A percentile compares a stretch with the other conserved stretches of the same genome.
Conservation (phyloP, 2,797 vertebrate genomes). For the Lates japonicus region DNA sequence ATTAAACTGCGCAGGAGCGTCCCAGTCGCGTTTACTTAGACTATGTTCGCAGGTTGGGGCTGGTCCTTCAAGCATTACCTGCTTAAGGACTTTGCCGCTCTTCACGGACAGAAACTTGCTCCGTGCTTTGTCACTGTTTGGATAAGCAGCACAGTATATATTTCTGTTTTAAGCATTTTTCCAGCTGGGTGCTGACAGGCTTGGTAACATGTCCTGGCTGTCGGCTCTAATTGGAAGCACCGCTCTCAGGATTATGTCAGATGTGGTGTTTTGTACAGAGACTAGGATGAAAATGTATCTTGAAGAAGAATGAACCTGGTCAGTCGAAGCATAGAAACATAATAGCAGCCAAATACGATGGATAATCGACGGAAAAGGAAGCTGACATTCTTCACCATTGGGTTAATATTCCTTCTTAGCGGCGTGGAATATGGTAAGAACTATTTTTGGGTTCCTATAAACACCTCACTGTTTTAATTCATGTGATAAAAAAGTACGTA, state of each 20-base stretch:
- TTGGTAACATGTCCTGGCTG: neutral
- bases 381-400: constrained; percentile 86
- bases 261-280: neutral
- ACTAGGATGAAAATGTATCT: neutral
- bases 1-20: constrained; percentile 23
- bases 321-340: neutral
- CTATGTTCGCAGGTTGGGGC: neutral
- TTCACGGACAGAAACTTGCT: accelerated
- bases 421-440: constrained; percentile 90
- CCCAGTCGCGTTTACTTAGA: neutral
- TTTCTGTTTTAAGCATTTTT: accelerated
- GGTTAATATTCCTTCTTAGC: constrained; percentile 88
- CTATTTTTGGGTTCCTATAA: no score
- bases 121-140: no score
- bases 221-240: constrained; percentile 64
- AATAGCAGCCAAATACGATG: constrained; percentile 66
- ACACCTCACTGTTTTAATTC: neutral
- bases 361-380: constrained; percentile 82
- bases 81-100: accelerated
- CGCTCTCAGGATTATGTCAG: constrained; percentile 47
- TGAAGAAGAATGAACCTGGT: neutral
- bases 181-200: neutral
- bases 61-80: neutral
- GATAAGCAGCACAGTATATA: neutral
- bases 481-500: neutral